phyloP scores from a whole-genome alignment of 2,113 vertebrate genomes.

The Cyanoramphus novaezelandiae region DNA sequence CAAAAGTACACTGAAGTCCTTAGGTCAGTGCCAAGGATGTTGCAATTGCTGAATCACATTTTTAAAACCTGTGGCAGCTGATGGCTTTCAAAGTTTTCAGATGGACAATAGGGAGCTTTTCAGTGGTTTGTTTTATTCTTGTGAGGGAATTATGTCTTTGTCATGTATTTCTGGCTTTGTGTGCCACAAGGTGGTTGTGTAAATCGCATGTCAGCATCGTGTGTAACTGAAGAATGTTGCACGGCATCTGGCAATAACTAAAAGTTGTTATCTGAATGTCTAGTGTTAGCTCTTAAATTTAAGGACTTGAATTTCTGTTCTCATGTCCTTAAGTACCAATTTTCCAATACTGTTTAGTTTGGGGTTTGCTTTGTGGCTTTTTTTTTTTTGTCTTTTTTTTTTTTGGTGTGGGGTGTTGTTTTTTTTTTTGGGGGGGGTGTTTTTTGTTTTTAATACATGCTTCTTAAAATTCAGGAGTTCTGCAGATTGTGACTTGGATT shows the following conservation, averaged over 20 bases:
- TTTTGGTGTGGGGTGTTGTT: neutral
- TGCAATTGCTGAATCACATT: neutral
- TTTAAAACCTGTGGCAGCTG: neutral
- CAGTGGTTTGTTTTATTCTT: neutral
- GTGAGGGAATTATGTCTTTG: neutral
- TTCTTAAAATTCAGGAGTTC: neutral
- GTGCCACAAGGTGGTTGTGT: neutral
- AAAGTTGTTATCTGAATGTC: neutral
- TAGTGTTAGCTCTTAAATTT: neutral
- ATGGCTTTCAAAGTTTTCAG: neutral
- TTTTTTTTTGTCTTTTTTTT: no score
- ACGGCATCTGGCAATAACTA: neutral
- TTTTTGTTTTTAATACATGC: neutral
- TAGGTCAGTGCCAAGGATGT: neutral
- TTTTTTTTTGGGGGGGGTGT: neutral
- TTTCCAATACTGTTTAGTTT: neutral
- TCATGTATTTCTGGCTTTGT: neutral
- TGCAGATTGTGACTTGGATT: neutral
- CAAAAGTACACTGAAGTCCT: neutral
- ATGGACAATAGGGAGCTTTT: neutral
- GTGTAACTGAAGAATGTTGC: neutral
- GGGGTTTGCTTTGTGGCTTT: neutral
- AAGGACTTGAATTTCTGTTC: neutral
- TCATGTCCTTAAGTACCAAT: neutral
- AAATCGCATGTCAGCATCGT: neutral